These are phyloP conservation scores for Mobula hypostoma DNA, from an alignment of 2,113 vertebrate species.

Conservation along the genomic window DNA sequence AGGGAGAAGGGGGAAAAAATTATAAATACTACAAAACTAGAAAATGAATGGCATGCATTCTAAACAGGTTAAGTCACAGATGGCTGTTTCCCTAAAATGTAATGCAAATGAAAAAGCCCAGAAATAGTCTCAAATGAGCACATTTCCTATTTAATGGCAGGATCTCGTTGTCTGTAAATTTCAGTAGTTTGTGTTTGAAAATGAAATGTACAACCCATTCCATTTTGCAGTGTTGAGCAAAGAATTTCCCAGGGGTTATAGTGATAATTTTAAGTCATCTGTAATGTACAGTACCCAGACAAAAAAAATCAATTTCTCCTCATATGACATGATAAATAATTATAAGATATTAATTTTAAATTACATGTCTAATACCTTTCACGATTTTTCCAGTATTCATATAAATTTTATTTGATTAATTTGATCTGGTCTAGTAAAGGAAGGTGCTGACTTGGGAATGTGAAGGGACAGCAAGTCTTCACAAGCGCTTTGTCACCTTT, in stretches of 20 bases:
- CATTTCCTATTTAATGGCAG: conserved; percentile 13
- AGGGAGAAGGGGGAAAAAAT: background rate
- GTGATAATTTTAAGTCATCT: conserved; percentile 36
- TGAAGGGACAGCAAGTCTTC: conserved; percentile 50
- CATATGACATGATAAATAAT: conserved; percentile 75
- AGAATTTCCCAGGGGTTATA: conserved; percentile 30
- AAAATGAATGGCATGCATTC: conserved; percentile 29
- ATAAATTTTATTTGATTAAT: conserved; percentile 68
- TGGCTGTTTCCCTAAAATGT: conserved; percentile 26
- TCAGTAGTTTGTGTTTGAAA: conserved; percentile 27
- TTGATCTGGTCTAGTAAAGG: conserved; percentile 54
- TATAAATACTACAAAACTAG: background rate
- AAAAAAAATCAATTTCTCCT: conserved; percentile 62
- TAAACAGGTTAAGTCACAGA: conserved; percentile 20
- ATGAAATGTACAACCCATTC: conserved; percentile 31
- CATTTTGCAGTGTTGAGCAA: conserved; percentile 12
- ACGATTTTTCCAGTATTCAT: conserved; percentile 76
- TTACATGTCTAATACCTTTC: conserved; percentile 75
- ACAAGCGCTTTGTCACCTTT: conserved; percentile 44
- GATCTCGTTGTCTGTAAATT: conserved; percentile 31
- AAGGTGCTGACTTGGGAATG: conserved; percentile 58
- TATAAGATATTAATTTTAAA: conserved; percentile 82
- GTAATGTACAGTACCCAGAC: conserved; percentile 36
- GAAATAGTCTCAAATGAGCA: conserved; percentile 20
- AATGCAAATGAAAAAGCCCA: conserved; percentile 29